Evolutionary conservation across 2,888 invertebrate genomes (phyloP).

Genomic region (Aethes cnicana): DNA sequence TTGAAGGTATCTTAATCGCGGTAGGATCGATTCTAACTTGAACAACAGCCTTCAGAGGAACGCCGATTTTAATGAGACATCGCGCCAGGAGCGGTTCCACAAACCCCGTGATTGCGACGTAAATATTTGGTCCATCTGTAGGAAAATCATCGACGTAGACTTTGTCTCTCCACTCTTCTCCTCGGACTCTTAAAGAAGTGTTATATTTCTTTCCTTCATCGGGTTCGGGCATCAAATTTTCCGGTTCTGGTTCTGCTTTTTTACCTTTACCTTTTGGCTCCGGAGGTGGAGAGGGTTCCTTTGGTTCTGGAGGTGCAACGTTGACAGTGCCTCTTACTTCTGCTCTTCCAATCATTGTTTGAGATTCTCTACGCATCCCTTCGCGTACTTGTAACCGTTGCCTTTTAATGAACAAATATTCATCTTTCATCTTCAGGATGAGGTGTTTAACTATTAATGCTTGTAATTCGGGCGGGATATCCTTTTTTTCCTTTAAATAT

Average conservation of each 20-base stretch:
- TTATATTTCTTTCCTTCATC: constrained; percentile 70
- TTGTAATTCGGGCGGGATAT: constrained; percentile 65
- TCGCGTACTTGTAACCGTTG: constrained; percentile 64
- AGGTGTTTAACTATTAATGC: constrained; percentile 71
- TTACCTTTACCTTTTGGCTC: constrained; percentile 54
- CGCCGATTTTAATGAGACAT: constrained; percentile 60
- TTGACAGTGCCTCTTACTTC: constrained; percentile 63
- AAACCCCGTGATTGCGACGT: constrained; percentile 79
- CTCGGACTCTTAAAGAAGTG: constrained; percentile 71
- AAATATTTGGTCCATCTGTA: constrained; percentile 76
- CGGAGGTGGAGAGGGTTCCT: constrained; percentile 37
- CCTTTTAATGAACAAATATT: constrained; percentile 65
- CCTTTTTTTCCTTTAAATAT: constrained; percentile 65
- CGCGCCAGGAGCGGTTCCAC: constrained; percentile 57
- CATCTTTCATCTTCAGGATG: constrained; percentile 72
- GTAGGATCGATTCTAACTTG: constrained; percentile 64
- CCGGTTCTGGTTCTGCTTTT: constrained; percentile 42
- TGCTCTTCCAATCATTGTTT: constrained; percentile 58
- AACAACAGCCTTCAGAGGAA: constrained; percentile 66
- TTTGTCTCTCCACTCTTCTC: constrained; percentile 81
- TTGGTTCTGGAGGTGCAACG: constrained; percentile 42
- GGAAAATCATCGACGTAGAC: constrained; percentile 80
- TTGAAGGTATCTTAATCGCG: constrained; percentile 51
- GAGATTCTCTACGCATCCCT: constrained; percentile 63
- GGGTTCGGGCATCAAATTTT: constrained; percentile 39